Percentiles rank a stretch among this genome's conserved stretches.
phyloP scores from a whole-genome alignment of 1,140 invertebrate species.

The Drosophila lowei region DNA sequence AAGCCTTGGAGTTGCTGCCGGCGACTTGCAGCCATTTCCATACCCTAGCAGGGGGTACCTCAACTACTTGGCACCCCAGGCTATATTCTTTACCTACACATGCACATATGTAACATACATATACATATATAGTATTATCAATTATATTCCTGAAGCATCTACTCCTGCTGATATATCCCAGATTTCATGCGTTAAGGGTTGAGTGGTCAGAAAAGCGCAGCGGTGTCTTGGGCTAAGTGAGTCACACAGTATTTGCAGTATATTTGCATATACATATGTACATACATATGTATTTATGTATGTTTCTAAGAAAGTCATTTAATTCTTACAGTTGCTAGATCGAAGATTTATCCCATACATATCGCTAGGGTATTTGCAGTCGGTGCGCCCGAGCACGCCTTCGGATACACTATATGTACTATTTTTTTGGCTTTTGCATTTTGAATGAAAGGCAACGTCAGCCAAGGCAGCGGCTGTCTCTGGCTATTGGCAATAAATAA shows the following conservation, averaged over 20 bases:
- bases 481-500: slow-evolving; percentile 75
- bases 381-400: background rate
- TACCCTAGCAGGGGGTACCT: slow-evolving; percentile 32
- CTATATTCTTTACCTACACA: too few species aligned
- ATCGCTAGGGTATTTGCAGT: slow-evolving; percentile 15
- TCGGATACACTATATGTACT: background rate
- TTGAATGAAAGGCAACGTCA: slow-evolving; percentile 70
- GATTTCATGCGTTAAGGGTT: too few species aligned
- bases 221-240: too few species aligned
- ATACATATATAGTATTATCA: background rate
- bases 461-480: slow-evolving; percentile 20
- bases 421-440: slow-evolving; percentile 42
- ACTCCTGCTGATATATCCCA: too few species aligned
- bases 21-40: slow-evolving; percentile 34
- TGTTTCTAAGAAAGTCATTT: too few species aligned
- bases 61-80: slow-evolving; percentile 11
- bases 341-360: too few species aligned
- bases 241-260: too few species aligned
- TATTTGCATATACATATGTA: too few species aligned
- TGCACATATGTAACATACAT: background rate
- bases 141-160: too few species aligned
- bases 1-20: slow-evolving; percentile 55
- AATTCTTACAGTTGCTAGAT: too few species aligned
- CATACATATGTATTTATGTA: too few species aligned
- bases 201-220: too few species aligned